Base-by-base conservation (phyloP, 2,797 vertebrate species). In the Arnoldichthys spilopterus region DNA sequence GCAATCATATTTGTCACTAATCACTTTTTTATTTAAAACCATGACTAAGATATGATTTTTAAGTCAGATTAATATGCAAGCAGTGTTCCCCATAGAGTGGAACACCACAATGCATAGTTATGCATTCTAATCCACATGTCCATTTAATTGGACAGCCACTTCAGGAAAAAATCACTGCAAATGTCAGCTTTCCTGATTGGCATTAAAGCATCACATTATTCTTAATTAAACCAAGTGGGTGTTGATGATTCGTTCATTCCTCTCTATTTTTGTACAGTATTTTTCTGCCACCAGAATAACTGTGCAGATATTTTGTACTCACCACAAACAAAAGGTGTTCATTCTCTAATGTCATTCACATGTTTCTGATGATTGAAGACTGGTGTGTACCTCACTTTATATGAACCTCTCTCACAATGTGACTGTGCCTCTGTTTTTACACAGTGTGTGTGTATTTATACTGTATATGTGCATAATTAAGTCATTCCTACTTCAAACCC, bases 341-440 rank as follows among this genome's bases (percentile, higher is more conserved):
- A 53, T 78, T 1, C 34, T 30, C 26, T 22, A 72, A 63, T 9
- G 18, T 70, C 45, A 62, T 53, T 20, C 40, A 72, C 22, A 76
- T 24, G 37, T 64, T 82, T 28, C 4, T 37, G n/a, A 22, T 85
- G 79, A 26, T n/a, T 34, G 73, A 75, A 58, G 62, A 77, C 78
- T 34, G 77, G 26, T 74, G 83, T 64, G 62, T 64, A 6, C 18
- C 32, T 59, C 88, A 76, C 82, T 81, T 83, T 86, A 71, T 78
- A 82, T 86, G 80, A 88, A 88, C 78, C 87, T 83, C 85, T 86
- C 85, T 82, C 84, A 88, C 85, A 63, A 83, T 84, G 88, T 92
- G 87, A 90, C 85, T 56, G 85, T 90, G 90, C 89, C 89, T 90
- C 87, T 90, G 89, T 91, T 91, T 92, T 87, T 88, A 91, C 89